Percentiles rank a stretch among this genome's conserved stretches.
phyloP scores from a whole-genome alignment of 2,888 invertebrate species.

The Asteroscopus sphinx region DNA sequence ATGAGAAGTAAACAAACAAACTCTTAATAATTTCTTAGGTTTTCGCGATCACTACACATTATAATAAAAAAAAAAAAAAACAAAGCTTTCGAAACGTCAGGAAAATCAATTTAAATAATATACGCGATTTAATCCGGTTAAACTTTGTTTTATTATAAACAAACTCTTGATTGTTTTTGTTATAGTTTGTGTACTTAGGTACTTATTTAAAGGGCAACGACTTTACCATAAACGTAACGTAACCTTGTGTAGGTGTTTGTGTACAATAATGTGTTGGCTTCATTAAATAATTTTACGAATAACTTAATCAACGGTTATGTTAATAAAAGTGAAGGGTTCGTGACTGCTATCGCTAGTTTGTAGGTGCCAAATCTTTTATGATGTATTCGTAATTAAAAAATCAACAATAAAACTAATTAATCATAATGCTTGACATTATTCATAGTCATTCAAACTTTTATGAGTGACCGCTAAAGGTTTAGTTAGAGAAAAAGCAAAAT shows the following conservation, averaged over 20 bases:
- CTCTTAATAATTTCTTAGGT: too few species aligned
- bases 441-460: too few species aligned
- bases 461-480: too few species aligned
- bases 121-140: too few species aligned
- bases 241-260: conserved; percentile 21
- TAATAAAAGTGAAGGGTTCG: conserved; percentile 8
- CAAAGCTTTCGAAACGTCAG: too few species aligned
- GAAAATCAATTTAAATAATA: too few species aligned
- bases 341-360: conserved; percentile 14
- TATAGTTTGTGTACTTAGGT: conserved; percentile 15
- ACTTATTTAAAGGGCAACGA: conserved; percentile 18
- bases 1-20: too few species aligned
- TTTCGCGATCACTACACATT: too few species aligned
- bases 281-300: conserved; percentile 21
- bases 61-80: too few species aligned
- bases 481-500: too few species aligned
- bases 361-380: conserved; percentile 24
- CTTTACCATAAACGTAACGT: too few species aligned
- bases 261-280: conserved; percentile 14
- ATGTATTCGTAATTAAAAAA: conserved; percentile 20
- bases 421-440: conserved; percentile 26
- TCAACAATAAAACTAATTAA: conserved; percentile 11
- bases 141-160: neutral
- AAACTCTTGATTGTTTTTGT: neutral
- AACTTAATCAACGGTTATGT: conserved; percentile 25